Conservation (phyloP, 2,888 invertebrate genomes). For the Ormia ochracea region DNA sequence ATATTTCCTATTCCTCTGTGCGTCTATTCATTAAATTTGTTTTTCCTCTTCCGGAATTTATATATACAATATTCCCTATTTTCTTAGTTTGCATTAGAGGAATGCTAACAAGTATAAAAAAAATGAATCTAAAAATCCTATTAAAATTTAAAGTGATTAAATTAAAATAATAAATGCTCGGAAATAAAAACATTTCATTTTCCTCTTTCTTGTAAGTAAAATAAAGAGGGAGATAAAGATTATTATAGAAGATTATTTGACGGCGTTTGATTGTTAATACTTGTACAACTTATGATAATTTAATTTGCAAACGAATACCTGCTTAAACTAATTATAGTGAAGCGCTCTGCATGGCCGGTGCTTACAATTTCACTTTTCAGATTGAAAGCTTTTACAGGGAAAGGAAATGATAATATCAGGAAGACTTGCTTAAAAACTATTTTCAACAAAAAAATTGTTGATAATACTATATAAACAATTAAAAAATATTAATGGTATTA, state of each 20-base stretch:
- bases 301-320: too few relatives aligned
- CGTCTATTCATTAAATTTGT: conserved; percentile 26
- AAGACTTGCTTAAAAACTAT: too few relatives aligned
- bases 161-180: not conserved
- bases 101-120: not conserved
- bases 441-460: too few relatives aligned
- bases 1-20: conserved; percentile 25
- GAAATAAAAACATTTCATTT: not conserved
- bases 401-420: too few relatives aligned
- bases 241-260: not conserved
- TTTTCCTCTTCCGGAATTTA: not conserved
- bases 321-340: too few relatives aligned
- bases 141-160: conserved; percentile 12
- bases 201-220: not conserved
- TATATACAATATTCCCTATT: not conserved
- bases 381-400: too few relatives aligned
- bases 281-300: too few relatives aligned
- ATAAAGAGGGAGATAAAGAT: not conserved
- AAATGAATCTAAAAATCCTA: not conserved
- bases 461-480: too few relatives aligned
- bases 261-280: too few relatives aligned
- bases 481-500: not conserved
- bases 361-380: too few relatives aligned
- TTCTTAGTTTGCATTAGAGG: not conserved
- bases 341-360: too few relatives aligned